phyloP scores from a whole-genome alignment of 2,797 vertebrate genomes.

The Poeciliopsis infans region DNA sequence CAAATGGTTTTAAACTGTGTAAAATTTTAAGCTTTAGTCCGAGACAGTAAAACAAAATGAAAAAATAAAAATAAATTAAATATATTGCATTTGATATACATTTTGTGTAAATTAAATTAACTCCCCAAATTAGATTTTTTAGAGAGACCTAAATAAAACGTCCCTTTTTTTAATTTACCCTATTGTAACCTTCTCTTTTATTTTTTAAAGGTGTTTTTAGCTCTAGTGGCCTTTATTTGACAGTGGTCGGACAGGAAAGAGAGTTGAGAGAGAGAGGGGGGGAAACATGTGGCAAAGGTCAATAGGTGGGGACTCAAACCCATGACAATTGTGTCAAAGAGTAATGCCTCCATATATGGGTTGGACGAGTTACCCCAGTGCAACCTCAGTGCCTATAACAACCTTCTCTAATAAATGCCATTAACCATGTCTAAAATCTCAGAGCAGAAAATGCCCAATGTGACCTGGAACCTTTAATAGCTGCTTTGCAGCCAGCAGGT shows the following conservation, averaged over 20 bases:
- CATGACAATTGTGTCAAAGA: no score
- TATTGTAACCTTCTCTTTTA: no score
- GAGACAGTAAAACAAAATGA: not conserved
- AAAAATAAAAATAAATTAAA: not conserved
- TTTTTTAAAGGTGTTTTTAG: no score
- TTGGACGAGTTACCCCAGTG: no score
- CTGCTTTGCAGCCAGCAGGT: slow-evolving; percentile 17
- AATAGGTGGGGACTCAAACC: no score
- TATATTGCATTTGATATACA: not conserved
- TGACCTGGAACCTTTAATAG: slow-evolving; percentile 10
- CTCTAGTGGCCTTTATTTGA: no score
- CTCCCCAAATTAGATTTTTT: not conserved
- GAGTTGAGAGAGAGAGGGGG: no score
- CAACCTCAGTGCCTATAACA: not conserved
- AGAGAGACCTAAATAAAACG: not conserved
- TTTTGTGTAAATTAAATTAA: not conserved
- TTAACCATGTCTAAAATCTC: slow-evolving; percentile 4
- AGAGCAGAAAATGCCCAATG: slow-evolving; percentile 15
- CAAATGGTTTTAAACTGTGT: not conserved
- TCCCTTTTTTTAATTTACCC: not conserved
- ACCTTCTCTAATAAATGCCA: not conserved
- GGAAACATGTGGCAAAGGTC: no score
- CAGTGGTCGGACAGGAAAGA: no score
- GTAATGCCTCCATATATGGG: no score
- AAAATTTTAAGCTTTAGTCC: not conserved